Conservation (phyloP, 2,888 invertebrate species). For the Nyleta sp. region DNA sequence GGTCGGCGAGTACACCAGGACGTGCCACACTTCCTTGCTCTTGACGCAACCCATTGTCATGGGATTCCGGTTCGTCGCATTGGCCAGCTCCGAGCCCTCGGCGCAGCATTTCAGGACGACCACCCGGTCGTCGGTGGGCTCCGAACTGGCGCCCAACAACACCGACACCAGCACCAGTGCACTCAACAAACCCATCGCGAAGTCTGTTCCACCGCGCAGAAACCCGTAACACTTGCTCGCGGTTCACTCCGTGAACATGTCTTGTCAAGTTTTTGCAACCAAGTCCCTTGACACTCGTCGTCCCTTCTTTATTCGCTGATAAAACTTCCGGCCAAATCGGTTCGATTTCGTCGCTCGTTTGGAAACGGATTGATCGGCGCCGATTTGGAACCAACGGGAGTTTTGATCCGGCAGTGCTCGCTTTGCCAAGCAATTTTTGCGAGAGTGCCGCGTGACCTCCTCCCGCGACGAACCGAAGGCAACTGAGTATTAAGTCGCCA, state of each 20-base stretch:
- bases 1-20: conserved; percentile 85
- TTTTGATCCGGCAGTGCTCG: too few relatives aligned
- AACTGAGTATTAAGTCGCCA: conserved; percentile 72
- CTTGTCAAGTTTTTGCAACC: not conserved
- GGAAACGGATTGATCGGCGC: not conserved
- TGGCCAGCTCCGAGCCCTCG: conserved; percentile 83
- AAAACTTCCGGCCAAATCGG: too few relatives aligned
- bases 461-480: conserved; percentile 73
- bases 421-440: too few relatives aligned
- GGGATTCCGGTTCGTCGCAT: conserved; percentile 73
- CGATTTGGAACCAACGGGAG: not conserved
- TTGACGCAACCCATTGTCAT: conserved; percentile 54
- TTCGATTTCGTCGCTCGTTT: too few relatives aligned
- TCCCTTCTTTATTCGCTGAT: too few relatives aligned
- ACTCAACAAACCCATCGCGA: conserved; percentile 26
- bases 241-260: conserved; percentile 28
- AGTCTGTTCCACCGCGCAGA: too few relatives aligned
- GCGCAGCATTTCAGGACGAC: conserved; percentile 84
- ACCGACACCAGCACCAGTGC: conserved; percentile 39
- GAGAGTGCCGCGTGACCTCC: conserved; percentile 33
- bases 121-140: conserved; percentile 66
- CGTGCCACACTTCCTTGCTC: conserved; percentile 83
- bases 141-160: conserved; percentile 44
- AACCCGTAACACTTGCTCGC: conserved; percentile 6
- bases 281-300: too few relatives aligned